phyloP scores from a whole-genome alignment of 2,797 vertebrate genomes.

The Anolis apletophallus region DNA sequence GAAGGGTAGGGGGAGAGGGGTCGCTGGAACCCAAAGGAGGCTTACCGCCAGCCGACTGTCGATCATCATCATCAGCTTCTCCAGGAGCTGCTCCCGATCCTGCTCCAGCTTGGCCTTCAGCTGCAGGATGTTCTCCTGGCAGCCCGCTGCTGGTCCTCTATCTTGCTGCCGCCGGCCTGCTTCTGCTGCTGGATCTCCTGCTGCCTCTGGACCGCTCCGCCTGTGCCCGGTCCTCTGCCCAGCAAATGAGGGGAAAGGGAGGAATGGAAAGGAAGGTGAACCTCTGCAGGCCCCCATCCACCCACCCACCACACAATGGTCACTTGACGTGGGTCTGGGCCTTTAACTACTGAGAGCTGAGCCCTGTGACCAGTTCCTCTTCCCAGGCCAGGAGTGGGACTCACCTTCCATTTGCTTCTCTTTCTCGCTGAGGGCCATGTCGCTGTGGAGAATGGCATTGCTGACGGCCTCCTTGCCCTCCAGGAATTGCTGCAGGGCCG shows the following conservation, averaged over 20 bases:
- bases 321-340: no score
- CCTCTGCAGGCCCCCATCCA: not conserved
- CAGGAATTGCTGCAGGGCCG: not conserved
- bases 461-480: not conserved
- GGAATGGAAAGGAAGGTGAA: no score
- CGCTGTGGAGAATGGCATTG: slow-evolving; percentile 18
- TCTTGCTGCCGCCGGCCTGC: not conserved
- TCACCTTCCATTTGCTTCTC: slow-evolving; percentile 23
- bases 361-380: no score
- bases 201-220: not conserved
- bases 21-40: no score
- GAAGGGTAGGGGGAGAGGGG: no score
- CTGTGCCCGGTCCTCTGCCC: not conserved
- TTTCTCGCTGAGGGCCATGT: not conserved
- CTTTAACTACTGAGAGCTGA: no score
- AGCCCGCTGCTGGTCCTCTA: not conserved
- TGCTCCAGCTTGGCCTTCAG: not conserved
- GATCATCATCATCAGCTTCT: slow-evolving; percentile 9
- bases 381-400: no score
- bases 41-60: slow-evolving; percentile 15
- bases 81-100: not conserved
- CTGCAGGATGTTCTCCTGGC: not conserved
- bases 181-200: slow-evolving; percentile 12
- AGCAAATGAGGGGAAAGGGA: no score
- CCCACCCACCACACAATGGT: no score